A percentile compares a stretch with the other conserved stretches of the same genome.
phyloP scores from a whole-genome alignment of 35 echinoderm and acorn worm species.

The Lytechinus variegatus region DNA sequence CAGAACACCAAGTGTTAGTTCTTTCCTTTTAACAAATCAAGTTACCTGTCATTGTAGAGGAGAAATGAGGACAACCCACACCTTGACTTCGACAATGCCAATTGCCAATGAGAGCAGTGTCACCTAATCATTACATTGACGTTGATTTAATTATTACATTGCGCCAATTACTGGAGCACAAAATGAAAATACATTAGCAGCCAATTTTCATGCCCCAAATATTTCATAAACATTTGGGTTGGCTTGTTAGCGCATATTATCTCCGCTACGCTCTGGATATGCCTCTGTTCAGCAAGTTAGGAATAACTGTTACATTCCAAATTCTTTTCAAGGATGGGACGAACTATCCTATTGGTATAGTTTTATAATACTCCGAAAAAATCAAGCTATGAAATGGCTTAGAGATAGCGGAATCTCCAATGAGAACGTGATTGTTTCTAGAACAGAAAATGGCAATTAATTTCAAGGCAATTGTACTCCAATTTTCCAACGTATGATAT shows the following conservation, averaged over 20 bases:
- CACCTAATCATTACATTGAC: neutral
- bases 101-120: neutral
- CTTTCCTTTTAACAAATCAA: neutral
- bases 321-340: neutral
- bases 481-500: neutral
- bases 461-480: neutral
- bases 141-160: neutral
- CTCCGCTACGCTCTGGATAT: neutral
- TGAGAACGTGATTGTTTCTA: neutral
- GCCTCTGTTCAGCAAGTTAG: neutral
- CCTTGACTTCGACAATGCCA: neutral
- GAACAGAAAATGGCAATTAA: neutral
- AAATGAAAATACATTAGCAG: slow-evolving; percentile 18
- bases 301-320: neutral
- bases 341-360: neutral
- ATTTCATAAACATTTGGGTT: slow-evolving; percentile 36
- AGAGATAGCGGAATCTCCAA: neutral
- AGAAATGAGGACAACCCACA: neutral
- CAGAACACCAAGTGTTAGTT: no score
- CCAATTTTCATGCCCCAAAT: slow-evolving; percentile 30
- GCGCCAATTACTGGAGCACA: neutral
- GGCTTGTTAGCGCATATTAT: neutral
- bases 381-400: neutral
- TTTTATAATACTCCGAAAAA: neutral
- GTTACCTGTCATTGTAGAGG: neutral